A percentile compares a stretch with the other conserved stretches of the same genome.
These are phyloP conservation scores for Phymatocera aterrima DNA, from an alignment of 2,888 invertebrate genomes.

Conservation along the genomic window DNA sequence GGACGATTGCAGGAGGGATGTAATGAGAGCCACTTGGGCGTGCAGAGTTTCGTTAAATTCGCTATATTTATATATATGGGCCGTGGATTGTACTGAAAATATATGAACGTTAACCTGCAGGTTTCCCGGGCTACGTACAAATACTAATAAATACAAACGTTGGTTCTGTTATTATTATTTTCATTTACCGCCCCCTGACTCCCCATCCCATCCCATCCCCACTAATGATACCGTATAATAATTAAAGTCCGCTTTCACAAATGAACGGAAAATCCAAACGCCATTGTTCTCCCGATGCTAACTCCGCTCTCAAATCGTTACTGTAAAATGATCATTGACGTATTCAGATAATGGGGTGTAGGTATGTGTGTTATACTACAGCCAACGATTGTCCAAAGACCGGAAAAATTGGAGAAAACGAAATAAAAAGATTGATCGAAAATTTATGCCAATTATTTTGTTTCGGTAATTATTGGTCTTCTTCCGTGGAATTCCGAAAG, in stretches of 20 bases:
- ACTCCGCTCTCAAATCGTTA: slow-evolving; percentile 17
- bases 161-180: slow-evolving; percentile 51
- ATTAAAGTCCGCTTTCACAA: slow-evolving; percentile 51
- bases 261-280: slow-evolving; percentile 46
- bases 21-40: slow-evolving; percentile 34
- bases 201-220: too few relatives aligned
- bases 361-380: too few relatives aligned
- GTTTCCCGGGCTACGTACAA: slow-evolving; percentile 35
- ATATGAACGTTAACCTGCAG: not conserved
- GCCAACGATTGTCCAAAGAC: too few relatives aligned
- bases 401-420: too few relatives aligned
- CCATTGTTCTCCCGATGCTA: not conserved
- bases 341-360: not conserved
- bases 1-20: slow-evolving; percentile 51
- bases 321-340: not conserved
- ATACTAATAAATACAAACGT: slow-evolving; percentile 50
- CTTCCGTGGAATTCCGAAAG: too few relatives aligned
- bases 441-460: too few relatives aligned
- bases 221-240: too few relatives aligned
- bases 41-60: not conserved
- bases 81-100: not conserved
- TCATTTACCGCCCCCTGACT: slow-evolving; percentile 24
- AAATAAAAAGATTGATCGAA: too few relatives aligned
- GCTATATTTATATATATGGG: too few relatives aligned
- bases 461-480: too few relatives aligned